A percentile compares a stretch with the other conserved stretches of the same genome.
phyloP scores from a whole-genome alignment of 2,888 invertebrate genomes.

The Morinoia aosen region DNA sequence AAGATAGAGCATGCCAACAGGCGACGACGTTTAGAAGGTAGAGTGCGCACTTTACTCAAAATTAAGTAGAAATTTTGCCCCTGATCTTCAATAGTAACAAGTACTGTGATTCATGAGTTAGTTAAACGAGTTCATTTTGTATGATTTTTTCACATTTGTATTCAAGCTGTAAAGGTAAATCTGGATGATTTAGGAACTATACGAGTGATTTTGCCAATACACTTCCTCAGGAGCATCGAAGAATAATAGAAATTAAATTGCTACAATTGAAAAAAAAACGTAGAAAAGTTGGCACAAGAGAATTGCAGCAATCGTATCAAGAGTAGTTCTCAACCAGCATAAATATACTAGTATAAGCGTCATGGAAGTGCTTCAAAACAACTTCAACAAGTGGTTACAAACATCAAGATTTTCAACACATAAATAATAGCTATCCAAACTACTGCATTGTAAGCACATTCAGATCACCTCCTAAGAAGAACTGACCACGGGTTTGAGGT shows the following conservation, averaged over 20 bases:
- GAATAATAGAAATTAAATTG: background rate
- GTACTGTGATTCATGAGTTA: no score
- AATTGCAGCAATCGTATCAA: background rate
- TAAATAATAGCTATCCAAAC: background rate
- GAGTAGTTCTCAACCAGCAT: background rate
- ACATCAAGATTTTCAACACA: no score
- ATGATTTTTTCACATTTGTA: background rate
- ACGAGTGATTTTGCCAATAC: background rate
- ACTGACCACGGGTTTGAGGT: background rate
- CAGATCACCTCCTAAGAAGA: background rate
- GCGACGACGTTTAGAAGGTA: background rate
- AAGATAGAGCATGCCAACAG: background rate
- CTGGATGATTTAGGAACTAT: background rate
- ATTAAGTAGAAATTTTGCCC: no score
- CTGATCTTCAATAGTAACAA: no score
- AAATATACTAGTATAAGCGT: background rate
- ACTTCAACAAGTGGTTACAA: no score
- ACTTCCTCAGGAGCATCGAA: background rate
- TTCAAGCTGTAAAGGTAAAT: background rate
- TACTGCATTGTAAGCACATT: background rate
- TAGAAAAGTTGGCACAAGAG: background rate
- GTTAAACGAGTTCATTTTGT: no score
- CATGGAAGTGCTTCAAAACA: background rate
- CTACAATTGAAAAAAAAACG: background rate
- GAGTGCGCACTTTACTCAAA: background rate